Conservation (phyloP, 1,140 invertebrate genomes). For the Trinorchestia longiramus region DNA sequence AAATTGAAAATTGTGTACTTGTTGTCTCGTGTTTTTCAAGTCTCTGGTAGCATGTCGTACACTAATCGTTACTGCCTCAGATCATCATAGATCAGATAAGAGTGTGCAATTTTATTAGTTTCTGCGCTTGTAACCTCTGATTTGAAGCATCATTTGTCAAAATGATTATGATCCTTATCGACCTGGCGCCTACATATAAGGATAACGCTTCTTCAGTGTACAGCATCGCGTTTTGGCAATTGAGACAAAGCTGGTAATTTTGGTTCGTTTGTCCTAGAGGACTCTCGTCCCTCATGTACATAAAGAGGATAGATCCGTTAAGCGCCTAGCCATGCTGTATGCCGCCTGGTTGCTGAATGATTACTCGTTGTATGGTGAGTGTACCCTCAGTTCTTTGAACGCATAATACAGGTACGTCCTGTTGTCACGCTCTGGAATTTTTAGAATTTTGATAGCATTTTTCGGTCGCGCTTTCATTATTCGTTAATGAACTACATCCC, state of each 20-base stretch:
- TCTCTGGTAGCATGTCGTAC: background rate
- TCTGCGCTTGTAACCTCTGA: background rate
- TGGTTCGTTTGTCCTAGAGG: background rate
- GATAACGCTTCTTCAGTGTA: background rate
- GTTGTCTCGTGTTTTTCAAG: background rate
- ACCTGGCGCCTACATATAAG: background rate
- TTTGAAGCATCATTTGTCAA: background rate
- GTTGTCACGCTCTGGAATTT: too few relatives aligned
- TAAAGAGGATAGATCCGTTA: too few relatives aligned
- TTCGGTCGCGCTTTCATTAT: too few relatives aligned
- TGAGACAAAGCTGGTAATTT: background rate
- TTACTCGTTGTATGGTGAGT: too few relatives aligned
- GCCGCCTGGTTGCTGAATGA: too few relatives aligned
- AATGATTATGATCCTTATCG: background rate
- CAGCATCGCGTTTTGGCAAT: background rate
- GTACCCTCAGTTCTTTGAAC: too few relatives aligned
- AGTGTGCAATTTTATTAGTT: background rate
- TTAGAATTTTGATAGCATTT: too few relatives aligned
- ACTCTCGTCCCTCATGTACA: too few relatives aligned
- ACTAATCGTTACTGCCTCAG: background rate
- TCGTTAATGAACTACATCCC: too few relatives aligned
- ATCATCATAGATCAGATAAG: background rate
- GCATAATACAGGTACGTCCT: too few relatives aligned
- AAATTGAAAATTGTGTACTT: background rate
- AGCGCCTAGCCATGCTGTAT: too few relatives aligned